Conservation (phyloP, 2,797 vertebrate genomes). For the Schizothorax lantsangensis region DNA sequence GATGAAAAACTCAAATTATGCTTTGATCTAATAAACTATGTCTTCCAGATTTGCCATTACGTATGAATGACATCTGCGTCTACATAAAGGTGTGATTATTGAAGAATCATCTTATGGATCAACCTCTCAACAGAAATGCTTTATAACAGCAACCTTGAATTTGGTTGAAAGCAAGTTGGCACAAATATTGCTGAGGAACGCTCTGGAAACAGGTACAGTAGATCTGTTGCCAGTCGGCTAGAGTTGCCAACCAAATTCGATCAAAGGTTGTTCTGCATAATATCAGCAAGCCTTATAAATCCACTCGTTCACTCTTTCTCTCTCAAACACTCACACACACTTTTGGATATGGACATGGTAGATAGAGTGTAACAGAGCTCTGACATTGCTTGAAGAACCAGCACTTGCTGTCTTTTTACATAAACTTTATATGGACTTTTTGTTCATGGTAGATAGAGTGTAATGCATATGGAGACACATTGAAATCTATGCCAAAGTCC, state of each 20-base stretch:
- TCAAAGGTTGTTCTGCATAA: conserved; percentile 16
- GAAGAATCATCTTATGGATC: background rate
- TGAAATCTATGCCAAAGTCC: conserved; percentile 19
- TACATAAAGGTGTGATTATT: background rate
- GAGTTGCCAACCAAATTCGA: conserved; percentile 7
- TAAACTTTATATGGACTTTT: too few species aligned
- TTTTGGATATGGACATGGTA: background rate
- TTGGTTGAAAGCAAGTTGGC: conserved; percentile 11
- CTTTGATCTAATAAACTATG: conserved; percentile 33
- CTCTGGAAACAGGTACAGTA: background rate
- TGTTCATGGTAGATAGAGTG: background rate
- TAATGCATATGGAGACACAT: background rate
- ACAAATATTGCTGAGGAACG: conserved; percentile 18
- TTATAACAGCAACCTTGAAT: background rate
- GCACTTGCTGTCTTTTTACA: too few species aligned
- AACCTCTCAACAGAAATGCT: background rate
- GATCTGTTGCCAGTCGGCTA: background rate
- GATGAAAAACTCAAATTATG: conserved; percentile 23
- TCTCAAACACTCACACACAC: background rate
- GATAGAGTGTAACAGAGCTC: conserved; percentile 3
- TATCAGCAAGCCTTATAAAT: conserved; percentile 1
- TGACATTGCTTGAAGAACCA: too few species aligned
- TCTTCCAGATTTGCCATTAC: background rate
- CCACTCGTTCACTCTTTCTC: background rate
- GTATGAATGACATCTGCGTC: background rate